phyloP scores from a whole-genome alignment of 2,113 vertebrate genomes.

The Acinonyx jubatus region DNA sequence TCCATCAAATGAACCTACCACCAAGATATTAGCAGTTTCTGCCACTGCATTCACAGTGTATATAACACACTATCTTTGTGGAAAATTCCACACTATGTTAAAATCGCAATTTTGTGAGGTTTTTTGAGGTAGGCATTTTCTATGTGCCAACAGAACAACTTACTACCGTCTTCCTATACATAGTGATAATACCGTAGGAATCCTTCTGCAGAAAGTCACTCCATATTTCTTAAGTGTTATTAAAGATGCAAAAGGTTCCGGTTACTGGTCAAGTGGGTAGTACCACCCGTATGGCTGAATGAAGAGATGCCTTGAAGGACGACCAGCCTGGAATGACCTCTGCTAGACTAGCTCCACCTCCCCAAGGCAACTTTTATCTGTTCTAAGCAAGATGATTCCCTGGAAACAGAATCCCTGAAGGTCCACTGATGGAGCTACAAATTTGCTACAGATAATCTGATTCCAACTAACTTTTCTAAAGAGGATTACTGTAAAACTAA shows the following conservation, averaged over 20 bases:
- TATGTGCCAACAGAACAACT: conserved; percentile 31
- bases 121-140: not conserved
- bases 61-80: not conserved
- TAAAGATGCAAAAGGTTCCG: not conserved
- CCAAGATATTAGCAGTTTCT: not conserved
- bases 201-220: not conserved
- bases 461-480: not conserved
- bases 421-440: not conserved
- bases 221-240: not conserved
- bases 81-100: not conserved
- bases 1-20: not conserved
- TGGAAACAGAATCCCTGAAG: not conserved
- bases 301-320: not conserved
- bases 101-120: not conserved
- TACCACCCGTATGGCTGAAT: not conserved
- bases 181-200: not conserved
- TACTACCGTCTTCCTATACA: not conserved
- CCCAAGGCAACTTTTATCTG: not conserved
- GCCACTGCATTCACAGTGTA: not conserved
- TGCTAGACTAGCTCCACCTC: not conserved
- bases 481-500: not conserved
- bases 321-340: not conserved
- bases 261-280: not conserved
- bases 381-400: not conserved
- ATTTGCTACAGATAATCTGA: not conserved